These are phyloP conservation scores for Telmatherina bonti DNA, from an alignment of 2,797 vertebrate species.

Conservation along the genomic window DNA sequence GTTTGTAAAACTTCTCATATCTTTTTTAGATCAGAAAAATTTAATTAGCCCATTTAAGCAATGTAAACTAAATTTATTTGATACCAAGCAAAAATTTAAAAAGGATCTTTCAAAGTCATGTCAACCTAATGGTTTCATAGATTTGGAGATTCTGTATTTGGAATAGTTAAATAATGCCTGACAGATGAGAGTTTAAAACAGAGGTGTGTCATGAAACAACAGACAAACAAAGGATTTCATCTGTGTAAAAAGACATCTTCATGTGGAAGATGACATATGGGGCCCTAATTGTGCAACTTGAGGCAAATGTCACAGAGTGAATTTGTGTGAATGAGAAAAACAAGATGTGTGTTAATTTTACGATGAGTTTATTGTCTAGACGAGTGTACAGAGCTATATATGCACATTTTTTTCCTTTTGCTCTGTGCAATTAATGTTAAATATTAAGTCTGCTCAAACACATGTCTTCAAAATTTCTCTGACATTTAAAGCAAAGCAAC, in stretches of 20 bases:
- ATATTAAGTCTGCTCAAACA: constrained; percentile 33
- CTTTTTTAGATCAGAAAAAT: neutral
- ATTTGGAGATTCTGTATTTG: neutral
- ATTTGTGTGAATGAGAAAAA: constrained; percentile 5
- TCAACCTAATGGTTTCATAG: too few species aligned
- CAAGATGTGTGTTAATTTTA: constrained; percentile 30
- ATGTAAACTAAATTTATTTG: too few species aligned
- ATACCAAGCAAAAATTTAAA: neutral
- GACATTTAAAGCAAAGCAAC: constrained; percentile 48
- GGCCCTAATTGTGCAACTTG: neutral
- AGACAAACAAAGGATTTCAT: neutral
- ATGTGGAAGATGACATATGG: neutral
- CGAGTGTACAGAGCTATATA: constrained; percentile 20
- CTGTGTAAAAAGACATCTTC: too few species aligned
- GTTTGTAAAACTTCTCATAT: too few species aligned
- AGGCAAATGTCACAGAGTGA: constrained; percentile 14
- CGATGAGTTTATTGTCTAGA: constrained; percentile 42
- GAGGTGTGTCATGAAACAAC: too few species aligned
- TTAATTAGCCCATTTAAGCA: too few species aligned
- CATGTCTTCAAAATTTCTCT: constrained; percentile 30
- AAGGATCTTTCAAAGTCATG: neutral
- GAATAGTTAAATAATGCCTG: neutral
- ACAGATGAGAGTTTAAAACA: neutral
- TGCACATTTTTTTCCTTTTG: constrained; percentile 38
- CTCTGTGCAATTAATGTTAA: constrained; percentile 33